These are phyloP conservation scores for Yponomeuta malinellus DNA, from an alignment of 2,888 invertebrate genomes.

Conservation along the genomic window DNA sequence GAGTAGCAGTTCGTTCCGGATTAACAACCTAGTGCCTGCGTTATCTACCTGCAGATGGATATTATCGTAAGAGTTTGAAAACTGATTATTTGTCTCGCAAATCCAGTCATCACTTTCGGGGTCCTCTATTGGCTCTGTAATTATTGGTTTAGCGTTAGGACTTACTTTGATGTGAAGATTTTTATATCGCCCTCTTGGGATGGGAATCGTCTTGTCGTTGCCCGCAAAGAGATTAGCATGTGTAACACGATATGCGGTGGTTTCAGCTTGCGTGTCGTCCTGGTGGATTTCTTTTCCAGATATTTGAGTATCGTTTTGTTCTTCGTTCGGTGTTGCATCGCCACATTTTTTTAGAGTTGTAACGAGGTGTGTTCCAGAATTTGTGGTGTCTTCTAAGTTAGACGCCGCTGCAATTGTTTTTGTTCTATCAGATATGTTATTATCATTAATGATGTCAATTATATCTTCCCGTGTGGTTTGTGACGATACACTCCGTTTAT, in stretches of 20 bases:
- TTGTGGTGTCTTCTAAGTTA: background rate
- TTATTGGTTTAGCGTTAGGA: background rate
- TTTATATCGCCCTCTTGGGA: background rate
- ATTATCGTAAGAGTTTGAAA: background rate
- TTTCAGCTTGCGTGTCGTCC: background rate
- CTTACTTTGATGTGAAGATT: conserved; percentile 20
- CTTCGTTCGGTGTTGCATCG: background rate
- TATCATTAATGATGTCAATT: background rate
- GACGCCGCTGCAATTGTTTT: background rate
- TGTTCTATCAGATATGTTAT: background rate
- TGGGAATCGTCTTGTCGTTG: background rate
- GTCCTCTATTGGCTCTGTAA: conserved; percentile 28
- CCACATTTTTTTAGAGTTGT: background rate
- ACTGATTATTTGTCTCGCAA: background rate
- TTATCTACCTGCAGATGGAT: background rate
- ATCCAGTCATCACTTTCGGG: conserved; percentile 23
- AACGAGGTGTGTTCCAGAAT: background rate
- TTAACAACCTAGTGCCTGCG: conserved; percentile 31
- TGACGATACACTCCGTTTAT: conserved; percentile 7
- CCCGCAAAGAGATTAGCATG: background rate
- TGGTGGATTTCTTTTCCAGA: background rate
- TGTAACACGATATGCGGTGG: background rate
- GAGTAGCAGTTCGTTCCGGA: conserved; percentile 34
- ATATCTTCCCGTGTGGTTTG: background rate
- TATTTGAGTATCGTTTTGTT: background rate